Percentiles rank a stretch among this genome's conserved stretches.
Conservation (phyloP, 2,113 vertebrate species). For the Odobenus rosmarus region DNA sequence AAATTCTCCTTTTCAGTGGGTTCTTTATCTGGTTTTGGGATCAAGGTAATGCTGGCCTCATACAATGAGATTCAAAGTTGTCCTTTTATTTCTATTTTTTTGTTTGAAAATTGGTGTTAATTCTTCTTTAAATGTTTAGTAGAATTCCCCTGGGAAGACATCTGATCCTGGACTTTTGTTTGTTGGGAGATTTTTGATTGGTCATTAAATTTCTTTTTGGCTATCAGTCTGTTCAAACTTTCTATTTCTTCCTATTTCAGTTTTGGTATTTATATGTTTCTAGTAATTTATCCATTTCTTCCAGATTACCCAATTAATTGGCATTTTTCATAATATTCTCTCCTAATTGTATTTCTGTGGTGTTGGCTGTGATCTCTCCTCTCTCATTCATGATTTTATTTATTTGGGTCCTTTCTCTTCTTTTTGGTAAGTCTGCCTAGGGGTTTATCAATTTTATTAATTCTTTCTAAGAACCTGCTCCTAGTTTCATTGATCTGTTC, state of each 20-base stretch:
- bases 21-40: not conserved
- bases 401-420: not conserved
- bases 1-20: not conserved
- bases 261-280: not conserved
- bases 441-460: not conserved
- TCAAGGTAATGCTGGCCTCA: not conserved
- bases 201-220: not conserved
- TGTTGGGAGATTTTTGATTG: not conserved
- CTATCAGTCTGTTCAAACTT: not conserved
- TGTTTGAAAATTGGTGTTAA: not conserved
- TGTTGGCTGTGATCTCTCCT: not conserved
- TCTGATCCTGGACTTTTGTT: not conserved
- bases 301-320: not conserved
- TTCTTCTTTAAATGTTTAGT: not conserved
- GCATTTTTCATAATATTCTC: not conserved
- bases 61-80: not conserved
- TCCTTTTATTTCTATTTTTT: not conserved
- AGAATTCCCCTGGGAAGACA: not conserved
- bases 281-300: not conserved
- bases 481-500: not conserved
- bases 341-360: not conserved
- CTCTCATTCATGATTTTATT: not conserved
- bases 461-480: not conserved
- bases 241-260: not conserved
- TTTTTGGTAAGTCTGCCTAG: not conserved